A percentile compares a stretch with the other conserved stretches of the same genome.
These are phyloP conservation scores for Oxytorus armatus DNA, from an alignment of 2,888 invertebrate genomes.

Conservation along the genomic window DNA sequence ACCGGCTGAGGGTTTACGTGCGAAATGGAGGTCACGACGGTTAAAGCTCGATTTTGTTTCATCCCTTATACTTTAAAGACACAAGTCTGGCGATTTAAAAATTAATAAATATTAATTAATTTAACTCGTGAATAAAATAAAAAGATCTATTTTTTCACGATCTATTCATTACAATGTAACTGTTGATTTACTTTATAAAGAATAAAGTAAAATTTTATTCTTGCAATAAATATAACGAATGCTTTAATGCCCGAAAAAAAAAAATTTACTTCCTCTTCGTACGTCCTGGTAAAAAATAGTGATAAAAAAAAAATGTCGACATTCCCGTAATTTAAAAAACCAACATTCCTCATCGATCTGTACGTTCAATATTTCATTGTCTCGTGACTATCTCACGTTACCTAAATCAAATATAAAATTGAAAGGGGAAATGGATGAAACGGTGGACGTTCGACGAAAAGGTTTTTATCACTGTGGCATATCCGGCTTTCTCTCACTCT, in stretches of 20 bases:
- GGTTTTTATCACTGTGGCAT: constrained; percentile 44
- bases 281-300: neutral
- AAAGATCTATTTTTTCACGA: no score
- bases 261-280: neutral
- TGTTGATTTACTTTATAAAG: no score
- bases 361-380: constrained; percentile 29
- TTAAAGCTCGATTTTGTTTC: no score
- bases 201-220: no score
- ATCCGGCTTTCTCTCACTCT: constrained; percentile 16
- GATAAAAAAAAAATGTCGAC: neutral
- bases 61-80: no score
- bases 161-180: no score
- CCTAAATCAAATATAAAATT: constrained; percentile 25
- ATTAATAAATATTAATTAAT: no score
- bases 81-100: no score
- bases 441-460: constrained; percentile 33
- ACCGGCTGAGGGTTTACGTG: constrained; percentile 6
- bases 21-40: constrained; percentile 4
- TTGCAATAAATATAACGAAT: no score
- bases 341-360: constrained; percentile 14
- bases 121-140: no score
- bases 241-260: no score
- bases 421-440: constrained; percentile 14
- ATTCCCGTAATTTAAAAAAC: neutral
- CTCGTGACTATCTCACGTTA: neutral